Base-by-base conservation (phyloP, 2,888 invertebrate species). In the Myopa testacea region DNA sequence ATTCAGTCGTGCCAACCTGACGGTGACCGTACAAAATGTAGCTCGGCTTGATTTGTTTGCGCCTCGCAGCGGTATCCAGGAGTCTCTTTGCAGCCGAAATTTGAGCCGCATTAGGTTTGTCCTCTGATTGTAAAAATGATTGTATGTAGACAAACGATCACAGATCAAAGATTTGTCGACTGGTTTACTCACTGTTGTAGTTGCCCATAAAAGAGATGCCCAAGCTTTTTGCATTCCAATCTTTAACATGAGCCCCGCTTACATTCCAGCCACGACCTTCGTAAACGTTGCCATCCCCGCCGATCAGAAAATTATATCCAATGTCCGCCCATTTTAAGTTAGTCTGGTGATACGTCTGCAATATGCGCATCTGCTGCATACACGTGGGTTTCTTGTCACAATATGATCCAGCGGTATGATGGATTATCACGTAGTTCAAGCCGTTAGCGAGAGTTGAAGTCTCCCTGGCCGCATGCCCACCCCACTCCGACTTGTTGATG, bases 1-100 rank as follows among this genome's bases (percentile, higher is more conserved):
- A 94, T 81, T 92, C 92, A 0, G 94, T 94, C 3, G 87, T 85
- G 77, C 90, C 86, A 0, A 91, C 91, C 84, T 92, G 91, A 73
- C 91, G 87, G 86, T 94, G 94, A 0, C 93, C 94, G 0, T 93
- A 89, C 52, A 94, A 87, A 71, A 90, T 91, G 85, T 93, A 93
- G 80, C 91, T 89, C 3, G 89, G 83, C 16, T 86, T 85, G 38
- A 94, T 91, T 86, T 90, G 91, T 4, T 92, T 92, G 3, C 89
- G 86, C 4, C 89, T 83, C 0, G 93, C 90, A 0, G 93, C 94
- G 55, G 90, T 90, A 3, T 89, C 87, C 75, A 94, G 93, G 45
- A 94, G 84, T 0, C 90, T 84, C 79, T 92, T 90, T 0, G 91
- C 90, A 2, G 91, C 81, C 0, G 70, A 7, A 38, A 85, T 83